Evolutionary conservation across 2,797 vertebrate species (phyloP).

Genomic region (Danionella dracula): DNA sequence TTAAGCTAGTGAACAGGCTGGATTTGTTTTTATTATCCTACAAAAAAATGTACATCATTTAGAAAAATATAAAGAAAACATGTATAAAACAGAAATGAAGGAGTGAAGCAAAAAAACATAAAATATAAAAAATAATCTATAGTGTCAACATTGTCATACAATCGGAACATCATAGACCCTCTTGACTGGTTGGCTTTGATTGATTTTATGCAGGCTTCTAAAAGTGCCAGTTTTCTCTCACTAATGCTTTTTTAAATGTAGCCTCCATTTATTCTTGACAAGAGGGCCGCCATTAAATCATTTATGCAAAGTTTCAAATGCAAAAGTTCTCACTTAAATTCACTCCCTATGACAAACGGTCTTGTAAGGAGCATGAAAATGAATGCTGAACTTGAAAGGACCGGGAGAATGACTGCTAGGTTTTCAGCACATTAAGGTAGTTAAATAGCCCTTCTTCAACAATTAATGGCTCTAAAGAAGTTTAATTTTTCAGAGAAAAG

Average conservation of each 20-base stretch:
- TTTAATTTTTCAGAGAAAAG: constrained; percentile 13
- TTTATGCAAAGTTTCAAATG: constrained; percentile 24
- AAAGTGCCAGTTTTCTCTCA: constrained; percentile 5
- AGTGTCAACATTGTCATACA: too few relatives aligned
- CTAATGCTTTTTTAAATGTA: constrained; percentile 23
- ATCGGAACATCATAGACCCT: too few relatives aligned
- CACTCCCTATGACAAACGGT: constrained; percentile 9
- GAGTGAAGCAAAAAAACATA: too few relatives aligned
- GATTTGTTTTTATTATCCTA: too few relatives aligned
- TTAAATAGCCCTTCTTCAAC: neutral
- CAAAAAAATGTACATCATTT: too few relatives aligned
- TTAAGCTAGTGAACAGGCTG: too few relatives aligned
- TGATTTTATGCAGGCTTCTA: constrained; percentile 2
- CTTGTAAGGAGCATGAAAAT: constrained; percentile 8
- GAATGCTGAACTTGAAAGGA: neutral
- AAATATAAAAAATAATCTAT: too few relatives aligned
- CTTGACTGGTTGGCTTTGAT: neutral
- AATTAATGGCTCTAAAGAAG: neutral
- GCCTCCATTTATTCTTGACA: constrained; percentile 13
- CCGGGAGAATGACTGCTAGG: neutral
- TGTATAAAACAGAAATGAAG: too few relatives aligned
- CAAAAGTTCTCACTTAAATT: constrained; percentile 8
- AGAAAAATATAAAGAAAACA: too few relatives aligned
- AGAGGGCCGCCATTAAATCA: constrained; percentile 14
- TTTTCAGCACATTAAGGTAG: neutral